Conservation (phyloP, 2,888 invertebrate species). For the Pseudeuparius sepicola region DNA sequence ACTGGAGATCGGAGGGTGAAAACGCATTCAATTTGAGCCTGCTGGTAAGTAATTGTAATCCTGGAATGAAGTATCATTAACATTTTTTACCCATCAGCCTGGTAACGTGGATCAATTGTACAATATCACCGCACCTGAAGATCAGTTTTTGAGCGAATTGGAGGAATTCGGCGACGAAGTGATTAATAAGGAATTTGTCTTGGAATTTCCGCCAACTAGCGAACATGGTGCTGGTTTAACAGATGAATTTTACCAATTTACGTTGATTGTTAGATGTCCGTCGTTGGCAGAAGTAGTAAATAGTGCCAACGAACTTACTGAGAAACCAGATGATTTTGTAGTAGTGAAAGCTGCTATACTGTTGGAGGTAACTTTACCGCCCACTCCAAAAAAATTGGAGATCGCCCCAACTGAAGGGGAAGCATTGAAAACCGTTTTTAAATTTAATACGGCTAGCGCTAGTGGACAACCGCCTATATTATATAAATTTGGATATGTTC, state of each 20-base stretch:
- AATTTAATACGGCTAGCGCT: background rate
- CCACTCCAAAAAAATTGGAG: background rate
- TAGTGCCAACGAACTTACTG: background rate
- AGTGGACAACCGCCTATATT: background rate
- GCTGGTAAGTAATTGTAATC: no score
- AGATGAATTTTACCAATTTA: constrained; percentile 2
- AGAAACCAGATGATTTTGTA: background rate
- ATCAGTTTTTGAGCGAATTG: background rate
- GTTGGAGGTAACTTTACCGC: background rate
- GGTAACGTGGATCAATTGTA: no score
- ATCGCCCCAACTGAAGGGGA: background rate
- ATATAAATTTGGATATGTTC: constrained; percentile 1
- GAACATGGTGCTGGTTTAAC: background rate
- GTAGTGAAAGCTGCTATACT: background rate
- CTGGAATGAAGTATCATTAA: no score
- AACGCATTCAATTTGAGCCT: background rate
- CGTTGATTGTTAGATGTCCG: background rate
- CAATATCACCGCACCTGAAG: background rate
- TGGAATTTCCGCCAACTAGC: background rate
- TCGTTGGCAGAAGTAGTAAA: background rate
- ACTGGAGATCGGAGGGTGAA: background rate
- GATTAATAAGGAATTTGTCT: background rate
- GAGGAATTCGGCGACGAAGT: background rate
- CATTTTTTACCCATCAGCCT: no score
- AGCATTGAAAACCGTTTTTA: constrained; percentile 1